A percentile compares a stretch with the other conserved stretches of the same genome.
Evolutionary conservation across 2,888 invertebrate species (phyloP).

Genomic region (Leuctra nigra): DNA sequence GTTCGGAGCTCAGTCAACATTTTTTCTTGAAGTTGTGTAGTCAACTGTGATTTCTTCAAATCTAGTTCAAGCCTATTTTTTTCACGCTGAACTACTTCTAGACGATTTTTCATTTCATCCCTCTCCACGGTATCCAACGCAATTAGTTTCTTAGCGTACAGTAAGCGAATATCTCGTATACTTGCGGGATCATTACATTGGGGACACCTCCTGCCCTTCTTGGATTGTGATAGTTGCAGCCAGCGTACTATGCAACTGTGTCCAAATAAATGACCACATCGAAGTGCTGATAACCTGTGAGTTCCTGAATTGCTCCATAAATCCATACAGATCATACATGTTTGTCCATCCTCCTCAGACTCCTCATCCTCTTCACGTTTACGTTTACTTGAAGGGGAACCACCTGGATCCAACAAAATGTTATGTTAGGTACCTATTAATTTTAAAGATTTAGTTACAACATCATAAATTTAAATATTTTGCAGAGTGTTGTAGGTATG

Average conservation of each 20-base stretch:
- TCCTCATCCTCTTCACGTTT: conserved; percentile 31
- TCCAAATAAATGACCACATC: conserved; percentile 92
- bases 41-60: conserved; percentile 45
- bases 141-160: conserved; percentile 71
- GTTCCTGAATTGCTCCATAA: conserved; percentile 79
- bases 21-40: conserved; percentile 41
- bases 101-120: conserved; percentile 55
- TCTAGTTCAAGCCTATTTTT: conserved; percentile 56
- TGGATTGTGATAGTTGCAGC: conserved; percentile 46
- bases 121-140: conserved; percentile 71
- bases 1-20: conserved; percentile 12
- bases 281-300: conserved; percentile 78
- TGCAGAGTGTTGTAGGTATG: no score
- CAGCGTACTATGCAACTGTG: conserved; percentile 69
- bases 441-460: no score
- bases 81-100: conserved; percentile 51
- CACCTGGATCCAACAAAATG: no score
- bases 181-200: conserved; percentile 75
- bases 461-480: no score
- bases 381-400: no score
- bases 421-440: no score
- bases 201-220: conserved; percentile 59
- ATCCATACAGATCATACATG: conserved; percentile 86
- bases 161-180: conserved; percentile 61
- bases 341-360: conserved; percentile 59